Evolutionary conservation across 2,797 vertebrate genomes (phyloP).

Genomic region (Rhynchotus rufescens): DNA sequence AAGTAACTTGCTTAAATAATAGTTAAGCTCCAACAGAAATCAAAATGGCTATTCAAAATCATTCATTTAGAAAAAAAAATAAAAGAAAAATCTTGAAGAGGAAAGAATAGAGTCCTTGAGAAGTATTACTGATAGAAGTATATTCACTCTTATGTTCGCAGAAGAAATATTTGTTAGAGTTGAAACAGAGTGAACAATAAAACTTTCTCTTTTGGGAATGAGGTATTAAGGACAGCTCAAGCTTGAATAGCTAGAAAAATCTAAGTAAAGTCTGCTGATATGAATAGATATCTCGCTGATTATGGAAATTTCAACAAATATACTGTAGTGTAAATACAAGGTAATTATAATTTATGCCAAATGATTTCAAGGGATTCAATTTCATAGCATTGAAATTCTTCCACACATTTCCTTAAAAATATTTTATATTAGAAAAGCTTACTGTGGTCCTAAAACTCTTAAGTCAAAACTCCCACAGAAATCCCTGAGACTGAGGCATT

Average conservation of each 20-base stretch:
- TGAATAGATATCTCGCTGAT: background rate
- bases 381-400: conserved; percentile 27
- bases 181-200: background rate
- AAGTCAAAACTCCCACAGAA: background rate
- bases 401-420: conserved; percentile 29
- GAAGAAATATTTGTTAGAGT: background rate
- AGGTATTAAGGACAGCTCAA: background rate
- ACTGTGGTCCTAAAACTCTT: background rate
- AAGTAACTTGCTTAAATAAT: background rate
- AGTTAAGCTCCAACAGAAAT: background rate
- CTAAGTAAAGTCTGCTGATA: background rate
- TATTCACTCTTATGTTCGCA: background rate
- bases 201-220: background rate
- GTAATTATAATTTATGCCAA: background rate
- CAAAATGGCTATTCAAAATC: background rate
- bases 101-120: background rate
- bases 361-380: background rate
- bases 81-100: background rate
- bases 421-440: conserved; percentile 18
- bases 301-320: background rate
- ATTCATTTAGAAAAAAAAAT: conserved; percentile 1
- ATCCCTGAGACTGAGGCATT: background rate
- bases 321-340: background rate
- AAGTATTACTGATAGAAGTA: background rate
- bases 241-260: background rate